phyloP scores from a whole-genome alignment of 2,113 vertebrate genomes.

The Himantopus leucocephalus region DNA sequence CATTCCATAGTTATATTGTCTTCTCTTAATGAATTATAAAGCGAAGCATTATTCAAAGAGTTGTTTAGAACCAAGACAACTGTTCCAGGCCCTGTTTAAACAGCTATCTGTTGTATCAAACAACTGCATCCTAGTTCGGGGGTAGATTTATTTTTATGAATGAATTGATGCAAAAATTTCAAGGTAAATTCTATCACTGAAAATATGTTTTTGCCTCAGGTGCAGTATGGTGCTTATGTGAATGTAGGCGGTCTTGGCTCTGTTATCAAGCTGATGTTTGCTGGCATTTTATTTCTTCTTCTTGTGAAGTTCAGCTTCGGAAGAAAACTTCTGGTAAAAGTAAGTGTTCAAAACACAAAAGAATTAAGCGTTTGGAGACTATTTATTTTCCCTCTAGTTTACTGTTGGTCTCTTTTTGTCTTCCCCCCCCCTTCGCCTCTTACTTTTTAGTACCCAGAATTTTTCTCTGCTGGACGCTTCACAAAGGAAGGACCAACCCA shows the following conservation, averaged over 20 bases:
- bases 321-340: slow-evolving; percentile 89
- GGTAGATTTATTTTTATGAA: neutral
- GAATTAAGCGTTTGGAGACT: neutral
- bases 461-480: slow-evolving; percentile 91
- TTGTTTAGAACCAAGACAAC: neutral
- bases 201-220: slow-evolving; percentile 64
- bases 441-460: slow-evolving; percentile 82
- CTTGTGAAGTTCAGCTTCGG: slow-evolving; percentile 89
- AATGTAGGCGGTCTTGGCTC: slow-evolving; percentile 83
- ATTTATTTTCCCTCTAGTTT: neutral
- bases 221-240: slow-evolving; percentile 88
- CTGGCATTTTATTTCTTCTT: slow-evolving; percentile 88
- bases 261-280: slow-evolving; percentile 86
- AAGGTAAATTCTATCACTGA: neutral
- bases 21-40: neutral
- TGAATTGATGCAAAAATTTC: neutral
- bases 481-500: slow-evolving; percentile 88
- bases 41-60: neutral
- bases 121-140: neutral
- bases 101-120: neutral
- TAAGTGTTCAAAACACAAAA: slow-evolving; percentile 64
- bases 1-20: neutral
- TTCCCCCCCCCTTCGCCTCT: too few relatives aligned
- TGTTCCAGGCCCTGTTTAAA: neutral
- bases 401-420: neutral